Conservation (phyloP, 2,113 vertebrate genomes). For the Lucifuga dentata region DNA sequence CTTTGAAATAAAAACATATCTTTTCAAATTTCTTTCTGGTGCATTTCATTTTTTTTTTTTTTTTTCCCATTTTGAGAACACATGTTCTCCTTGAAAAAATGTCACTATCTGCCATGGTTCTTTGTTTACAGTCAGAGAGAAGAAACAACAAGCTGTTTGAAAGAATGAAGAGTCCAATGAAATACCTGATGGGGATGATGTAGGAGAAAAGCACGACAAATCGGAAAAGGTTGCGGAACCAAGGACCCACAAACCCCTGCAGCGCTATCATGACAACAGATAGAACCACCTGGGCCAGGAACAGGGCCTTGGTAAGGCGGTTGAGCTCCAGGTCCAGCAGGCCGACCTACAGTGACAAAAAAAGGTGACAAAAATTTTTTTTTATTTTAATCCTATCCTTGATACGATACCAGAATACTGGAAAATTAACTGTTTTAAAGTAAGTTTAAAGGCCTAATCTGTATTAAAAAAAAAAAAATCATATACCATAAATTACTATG, state of each 20-base stretch:
- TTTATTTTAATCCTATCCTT: no score
- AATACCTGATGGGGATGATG: constrained; percentile 98
- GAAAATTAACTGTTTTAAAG: no score
- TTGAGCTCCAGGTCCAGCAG: constrained; percentile 96
- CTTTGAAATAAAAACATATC: no score
- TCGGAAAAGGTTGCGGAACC: constrained; percentile 95
- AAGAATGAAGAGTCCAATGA: constrained; percentile 31
- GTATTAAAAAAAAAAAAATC: no score
- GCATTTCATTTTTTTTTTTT: background rate
- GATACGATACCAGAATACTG: no score
- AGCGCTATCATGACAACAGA: constrained; percentile 95
- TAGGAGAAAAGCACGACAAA: constrained; percentile 98
- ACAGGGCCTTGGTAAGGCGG: constrained; percentile 95
- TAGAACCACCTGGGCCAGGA: constrained; percentile 93
- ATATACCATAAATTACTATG: no score
- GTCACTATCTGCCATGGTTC: no score
- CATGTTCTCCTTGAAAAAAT: background rate
- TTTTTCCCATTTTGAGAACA: background rate
- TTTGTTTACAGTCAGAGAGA: background rate
- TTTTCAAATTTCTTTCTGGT: no score
- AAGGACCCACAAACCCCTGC: constrained; percentile 93
- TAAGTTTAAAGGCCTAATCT: no score
- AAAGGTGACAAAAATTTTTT: no score
- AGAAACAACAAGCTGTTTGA: background rate
- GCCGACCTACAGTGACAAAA: constrained; percentile 84